phyloP scores from a whole-genome alignment of 2,888 invertebrate species.

The Abrostola triplasia region DNA sequence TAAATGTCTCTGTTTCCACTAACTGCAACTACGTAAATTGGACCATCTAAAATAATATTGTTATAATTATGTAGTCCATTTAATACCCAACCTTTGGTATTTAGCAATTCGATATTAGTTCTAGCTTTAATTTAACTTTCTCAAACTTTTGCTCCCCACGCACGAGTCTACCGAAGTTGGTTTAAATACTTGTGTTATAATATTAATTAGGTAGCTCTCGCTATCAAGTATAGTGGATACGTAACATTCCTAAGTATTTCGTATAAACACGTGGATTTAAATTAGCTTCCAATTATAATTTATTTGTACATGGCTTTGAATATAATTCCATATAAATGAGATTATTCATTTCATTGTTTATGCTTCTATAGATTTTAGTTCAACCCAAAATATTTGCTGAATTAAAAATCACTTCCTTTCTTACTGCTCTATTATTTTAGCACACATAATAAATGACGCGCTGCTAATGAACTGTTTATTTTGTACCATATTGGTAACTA shows the following conservation, averaged over 20 bases:
- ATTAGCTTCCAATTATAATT: conserved; percentile 30
- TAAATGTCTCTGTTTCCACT: no score
- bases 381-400: neutral
- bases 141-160: conserved; percentile 44
- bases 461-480: neutral
- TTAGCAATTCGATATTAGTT: conserved; percentile 46
- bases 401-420: conserved; percentile 1
- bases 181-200: conserved; percentile 45
- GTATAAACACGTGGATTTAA: conserved; percentile 41
- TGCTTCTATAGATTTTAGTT: no score
- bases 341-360: no score
- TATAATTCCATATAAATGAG: conserved; percentile 9
- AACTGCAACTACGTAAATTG: no score
- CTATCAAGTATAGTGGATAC: neutral
- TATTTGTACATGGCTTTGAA: conserved; percentile 28
- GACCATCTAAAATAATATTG: no score
- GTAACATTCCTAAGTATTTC: neutral
- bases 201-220: conserved; percentile 48
- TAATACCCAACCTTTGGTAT: no score
- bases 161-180: conserved; percentile 40
- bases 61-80: no score
- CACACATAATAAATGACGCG: no score
- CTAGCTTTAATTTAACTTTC: conserved; percentile 62
- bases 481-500: neutral
- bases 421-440: neutral